Evolutionary conservation across 2,797 vertebrate species (phyloP).

Genomic region (Furcifer pardalis): DNA sequence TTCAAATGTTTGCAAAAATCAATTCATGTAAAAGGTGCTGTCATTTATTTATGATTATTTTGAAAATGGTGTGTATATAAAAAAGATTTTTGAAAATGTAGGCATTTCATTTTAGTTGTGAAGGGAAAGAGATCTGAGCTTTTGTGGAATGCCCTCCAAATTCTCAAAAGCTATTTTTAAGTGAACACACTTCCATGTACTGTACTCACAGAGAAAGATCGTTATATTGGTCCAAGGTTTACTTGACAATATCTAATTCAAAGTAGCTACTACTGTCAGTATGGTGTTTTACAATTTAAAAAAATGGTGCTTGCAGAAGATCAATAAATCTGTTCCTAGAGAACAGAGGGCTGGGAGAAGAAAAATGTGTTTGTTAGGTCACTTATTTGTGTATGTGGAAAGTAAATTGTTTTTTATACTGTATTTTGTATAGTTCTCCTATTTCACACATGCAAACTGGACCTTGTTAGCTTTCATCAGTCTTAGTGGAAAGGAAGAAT

Average conservation of each 20-base stretch:
- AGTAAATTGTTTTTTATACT: neutral
- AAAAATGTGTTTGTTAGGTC: neutral
- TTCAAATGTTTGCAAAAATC: neutral
- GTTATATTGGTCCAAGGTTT: constrained; percentile 22
- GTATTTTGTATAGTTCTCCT: neutral
- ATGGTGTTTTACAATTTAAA: neutral
- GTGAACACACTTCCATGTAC: neutral
- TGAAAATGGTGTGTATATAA: neutral
- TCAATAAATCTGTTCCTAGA: neutral
- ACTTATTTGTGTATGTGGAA: neutral
- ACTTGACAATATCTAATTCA: constrained; percentile 3
- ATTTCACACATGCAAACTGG: neutral
- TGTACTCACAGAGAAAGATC: constrained; percentile 23
- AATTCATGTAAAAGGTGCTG: neutral
- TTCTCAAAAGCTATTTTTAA: constrained; percentile 1
- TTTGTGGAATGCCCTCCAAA: constrained; percentile 32
- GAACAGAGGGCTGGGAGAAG: neutral
- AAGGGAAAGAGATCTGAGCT: constrained; percentile 28
- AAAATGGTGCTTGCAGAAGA: neutral
- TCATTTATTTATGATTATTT: constrained; percentile 8
- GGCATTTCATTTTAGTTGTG: constrained; percentile 36
- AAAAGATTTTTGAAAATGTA: constrained; percentile 41
- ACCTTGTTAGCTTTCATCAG: neutral
- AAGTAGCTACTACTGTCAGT: neutral
- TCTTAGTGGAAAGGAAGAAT: neutral